Evolutionary conservation across 2,797 vertebrate species (phyloP), one percentile per base, ranked within the genome.

Genomic region (Cuculus canorus): DNA sequence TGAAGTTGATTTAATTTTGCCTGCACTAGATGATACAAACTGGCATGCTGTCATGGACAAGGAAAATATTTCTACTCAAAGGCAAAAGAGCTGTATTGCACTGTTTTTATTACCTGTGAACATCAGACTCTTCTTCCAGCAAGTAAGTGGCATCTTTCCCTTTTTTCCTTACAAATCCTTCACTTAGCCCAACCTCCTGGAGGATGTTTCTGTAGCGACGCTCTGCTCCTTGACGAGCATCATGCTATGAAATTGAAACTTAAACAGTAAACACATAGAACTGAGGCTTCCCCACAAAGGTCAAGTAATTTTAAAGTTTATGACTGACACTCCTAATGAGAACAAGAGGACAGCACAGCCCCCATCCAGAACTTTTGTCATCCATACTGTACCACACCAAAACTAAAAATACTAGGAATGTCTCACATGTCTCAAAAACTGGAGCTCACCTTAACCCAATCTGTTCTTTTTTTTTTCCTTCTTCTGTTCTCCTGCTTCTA

Each of bases 121-220:
- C 45, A 25, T 96, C 88, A 71, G 95, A 91, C 68, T 82, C 41
- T 92, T 95, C 93, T 57, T 96, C 96, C 32, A 96, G 94, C 43
- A 96, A 78, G 37, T 95, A 94, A 75, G 52, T 76, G 63, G 71
- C 69, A 50, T 88, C 95, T 92, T 96, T 94, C 92, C 98, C 98
- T 73, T 98, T 98, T 94, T 97, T 97, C 91, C 95, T 98, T 72
- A 99, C 98, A 97, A 99, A 99, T 59, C 98, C 97, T 97, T 99
- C 99, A 0, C 98, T 98, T 75, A 99, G 82, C 11, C 99, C 99
- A 2, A 96, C 98, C 93, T 98, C 98, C 96, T 95, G 97, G 92
- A 99, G 98, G 47, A 98, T 98, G 57, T 96, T 95, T 88, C 97
- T 98, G 95, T 98, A 99, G 22, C 88, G 96, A 81, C 97, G 98